Conservation (phyloP, 2,113 vertebrate genomes). For the Galbula dea region DNA sequence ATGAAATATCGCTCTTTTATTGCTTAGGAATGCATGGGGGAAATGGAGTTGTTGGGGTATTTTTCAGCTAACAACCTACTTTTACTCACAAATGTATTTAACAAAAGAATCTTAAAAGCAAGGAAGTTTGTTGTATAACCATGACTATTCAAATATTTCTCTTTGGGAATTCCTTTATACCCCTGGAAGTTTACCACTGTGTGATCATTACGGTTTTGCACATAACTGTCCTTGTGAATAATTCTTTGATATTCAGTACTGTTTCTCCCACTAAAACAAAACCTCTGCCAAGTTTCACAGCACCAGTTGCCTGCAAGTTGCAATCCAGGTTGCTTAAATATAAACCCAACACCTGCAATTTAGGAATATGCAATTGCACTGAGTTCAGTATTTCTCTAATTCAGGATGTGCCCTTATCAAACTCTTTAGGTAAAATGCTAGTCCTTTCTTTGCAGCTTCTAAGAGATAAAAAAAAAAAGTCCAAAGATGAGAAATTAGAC, state of each 20-base stretch:
- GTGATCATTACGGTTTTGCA: background rate
- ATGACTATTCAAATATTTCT: background rate
- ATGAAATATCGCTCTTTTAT: background rate
- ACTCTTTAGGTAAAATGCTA: background rate
- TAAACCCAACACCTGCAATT: background rate
- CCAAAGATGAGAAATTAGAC: background rate
- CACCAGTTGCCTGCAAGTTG: background rate
- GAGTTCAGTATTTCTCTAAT: background rate
- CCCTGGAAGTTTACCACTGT: background rate
- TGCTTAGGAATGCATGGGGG: background rate
- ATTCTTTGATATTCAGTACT: background rate
- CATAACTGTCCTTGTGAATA: background rate
- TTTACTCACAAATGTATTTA: background rate
- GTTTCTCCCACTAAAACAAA: background rate
- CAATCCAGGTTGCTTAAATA: background rate
- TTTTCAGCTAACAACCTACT: background rate
- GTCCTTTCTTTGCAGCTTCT: background rate
- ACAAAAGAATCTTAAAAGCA: background rate
- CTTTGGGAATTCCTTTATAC: background rate
- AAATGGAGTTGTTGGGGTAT: no score
- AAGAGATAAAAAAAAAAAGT: background rate
- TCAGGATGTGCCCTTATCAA: background rate
- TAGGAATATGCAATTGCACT: background rate
- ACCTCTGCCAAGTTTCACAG: background rate
- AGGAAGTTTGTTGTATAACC: background rate